Percentiles rank a stretch among this genome's conserved stretches.
Evolutionary conservation across 2,888 invertebrate species (phyloP).

Genomic region (Lepidonotus clava): DNA sequence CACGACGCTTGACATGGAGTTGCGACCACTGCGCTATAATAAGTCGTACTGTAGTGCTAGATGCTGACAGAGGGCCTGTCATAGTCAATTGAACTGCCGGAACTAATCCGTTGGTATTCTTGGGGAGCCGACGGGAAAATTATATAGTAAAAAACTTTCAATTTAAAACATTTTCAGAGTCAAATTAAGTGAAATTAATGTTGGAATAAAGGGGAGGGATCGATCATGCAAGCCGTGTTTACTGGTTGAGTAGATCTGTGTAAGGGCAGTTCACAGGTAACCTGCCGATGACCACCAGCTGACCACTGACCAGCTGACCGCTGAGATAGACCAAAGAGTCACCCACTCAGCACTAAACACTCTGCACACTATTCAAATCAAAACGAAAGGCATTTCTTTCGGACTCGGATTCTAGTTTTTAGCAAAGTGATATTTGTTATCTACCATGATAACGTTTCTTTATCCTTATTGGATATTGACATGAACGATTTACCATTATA

Average conservation of each 20-base stretch:
- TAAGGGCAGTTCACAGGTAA: neutral
- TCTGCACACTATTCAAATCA: too few relatives aligned
- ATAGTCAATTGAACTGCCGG: slow-evolving; percentile 12
- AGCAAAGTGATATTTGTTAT: too few relatives aligned
- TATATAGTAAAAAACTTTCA: neutral
- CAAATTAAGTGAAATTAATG: slow-evolving; percentile 31
- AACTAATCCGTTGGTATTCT: neutral
- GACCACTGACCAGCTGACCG: too few relatives aligned
- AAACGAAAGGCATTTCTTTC: too few relatives aligned
- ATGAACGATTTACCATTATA: too few relatives aligned
- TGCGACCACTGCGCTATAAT: neutral
- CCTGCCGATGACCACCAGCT: neutral
- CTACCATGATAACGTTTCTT: too few relatives aligned
- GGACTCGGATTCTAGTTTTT: too few relatives aligned
- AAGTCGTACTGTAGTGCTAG: neutral
- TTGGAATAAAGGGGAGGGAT: neutral
- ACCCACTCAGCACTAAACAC: too few relatives aligned
- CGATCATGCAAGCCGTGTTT: slow-evolving; percentile 11
- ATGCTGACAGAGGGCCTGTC: neutral
- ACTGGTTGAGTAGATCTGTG: neutral
- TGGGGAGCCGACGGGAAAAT: slow-evolving; percentile 7
- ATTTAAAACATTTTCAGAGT: slow-evolving; percentile 13
- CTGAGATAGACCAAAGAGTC: too few relatives aligned
- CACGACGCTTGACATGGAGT: neutral
- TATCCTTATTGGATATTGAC: too few relatives aligned